Evolutionary conservation across 2,888 invertebrate genomes (phyloP), one percentile per base, ranked within the genome.

Genomic region (Thera obeliscata): DNA sequence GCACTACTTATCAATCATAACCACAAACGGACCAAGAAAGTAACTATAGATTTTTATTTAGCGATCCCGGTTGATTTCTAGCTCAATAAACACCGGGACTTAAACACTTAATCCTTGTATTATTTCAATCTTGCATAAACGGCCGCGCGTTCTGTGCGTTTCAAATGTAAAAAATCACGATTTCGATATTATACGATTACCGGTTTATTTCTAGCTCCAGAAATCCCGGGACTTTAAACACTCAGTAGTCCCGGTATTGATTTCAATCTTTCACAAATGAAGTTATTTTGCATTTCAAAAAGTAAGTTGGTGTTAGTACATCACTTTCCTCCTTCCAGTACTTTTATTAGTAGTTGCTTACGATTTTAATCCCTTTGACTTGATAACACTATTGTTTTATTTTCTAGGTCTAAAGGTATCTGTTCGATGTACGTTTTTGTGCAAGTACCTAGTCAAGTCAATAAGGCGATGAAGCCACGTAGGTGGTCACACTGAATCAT

Each of bases 1-100:
- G 89, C 80, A 81, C 81, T 77, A 83, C 81, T 85, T 86, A 86
- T 87, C 89, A 87, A 89, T 91, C 87, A 87, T 78, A 80, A 76
- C 74, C 61, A 75, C 75, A 57, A 35, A 33, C 33, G 9, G 43
- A 7, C 43, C 9, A 0, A 4, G 41, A 46, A 9, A 2, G 3
- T 46, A 46, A 46, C 43, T 46, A 22, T 12, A 50, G 50, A 50
- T 50, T 1, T 22, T 22, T 22, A 22, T 22, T 22, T 22, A 6
- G 22, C 3, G 2, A 46, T 46, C 9, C 43, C 9, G 7, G 2
- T 41, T 41, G 7, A 46, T 9, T 9, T 46, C 43, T 46, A 46
- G 43, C 9, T 9, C 9, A 2, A 9, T 9, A 46, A 46, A 46
- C 1, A 3, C 7, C 9, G 43, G 9, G 9, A 9, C 43, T 41